These are phyloP conservation scores for Athalia rosae DNA, from an alignment of 2,888 invertebrate genomes.

Conservation along the genomic window DNA sequence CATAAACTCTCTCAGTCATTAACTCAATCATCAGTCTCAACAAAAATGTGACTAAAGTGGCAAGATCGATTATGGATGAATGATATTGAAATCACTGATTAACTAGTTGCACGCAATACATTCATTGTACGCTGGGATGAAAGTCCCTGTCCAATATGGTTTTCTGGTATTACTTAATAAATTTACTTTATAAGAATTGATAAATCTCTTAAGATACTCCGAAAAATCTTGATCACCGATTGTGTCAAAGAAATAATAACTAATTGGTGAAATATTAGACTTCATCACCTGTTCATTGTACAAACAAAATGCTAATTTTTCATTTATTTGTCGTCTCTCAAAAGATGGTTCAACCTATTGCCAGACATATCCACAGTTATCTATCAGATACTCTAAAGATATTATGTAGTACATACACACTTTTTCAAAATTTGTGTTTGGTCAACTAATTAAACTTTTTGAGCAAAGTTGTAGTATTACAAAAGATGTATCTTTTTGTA, in stretches of 20 bases:
- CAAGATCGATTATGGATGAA: background rate
- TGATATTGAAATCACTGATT: constrained; percentile 11
- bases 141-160: background rate
- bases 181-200: background rate
- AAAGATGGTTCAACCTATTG: too few relatives aligned
- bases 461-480: too few relatives aligned
- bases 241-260: background rate
- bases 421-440: too few relatives aligned
- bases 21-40: constrained; percentile 26
- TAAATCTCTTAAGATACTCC: background rate
- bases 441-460: too few relatives aligned
- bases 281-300: too few relatives aligned
- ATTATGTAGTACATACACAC: too few relatives aligned
- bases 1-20: constrained; percentile 34
- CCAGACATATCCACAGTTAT: too few relatives aligned
- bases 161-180: background rate
- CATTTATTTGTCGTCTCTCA: too few relatives aligned
- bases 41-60: constrained; percentile 8
- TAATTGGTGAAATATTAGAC: background rate
- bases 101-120: constrained; percentile 9
- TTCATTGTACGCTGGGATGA: background rate
- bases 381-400: too few relatives aligned
- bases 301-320: too few relatives aligned
- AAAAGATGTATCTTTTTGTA: too few relatives aligned
- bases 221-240: background rate